Conservation (phyloP, 2,888 invertebrate species). For the Lottia gigantea region DNA sequence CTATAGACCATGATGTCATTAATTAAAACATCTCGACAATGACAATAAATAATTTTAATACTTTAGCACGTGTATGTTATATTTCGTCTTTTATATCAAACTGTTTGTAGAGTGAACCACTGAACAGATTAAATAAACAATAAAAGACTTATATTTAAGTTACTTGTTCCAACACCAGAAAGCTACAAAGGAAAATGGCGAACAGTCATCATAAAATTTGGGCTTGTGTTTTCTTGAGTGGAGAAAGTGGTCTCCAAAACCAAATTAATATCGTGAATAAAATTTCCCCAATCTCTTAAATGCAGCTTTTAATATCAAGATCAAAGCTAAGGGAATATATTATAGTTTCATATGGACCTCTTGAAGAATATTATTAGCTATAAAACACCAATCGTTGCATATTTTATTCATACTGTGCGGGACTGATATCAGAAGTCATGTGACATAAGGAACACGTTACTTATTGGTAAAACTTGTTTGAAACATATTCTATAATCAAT, state of each 20-base stretch:
- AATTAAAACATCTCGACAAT: constrained; percentile 4
- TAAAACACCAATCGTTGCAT: constrained; percentile 5
- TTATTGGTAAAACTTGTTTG: too few relatives aligned
- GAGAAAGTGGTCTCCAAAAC: constrained; percentile 9
- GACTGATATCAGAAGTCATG: neutral
- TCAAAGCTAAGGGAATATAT: constrained; percentile 7
- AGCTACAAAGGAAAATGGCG: neutral
- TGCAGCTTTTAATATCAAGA: neutral
- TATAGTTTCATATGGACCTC: constrained; percentile 7
- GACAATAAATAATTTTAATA: constrained; percentile 6
- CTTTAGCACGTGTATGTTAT: constrained; percentile 10
- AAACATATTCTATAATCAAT: too few relatives aligned
- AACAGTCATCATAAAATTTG: neutral
- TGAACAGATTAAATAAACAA: constrained; percentile 5
- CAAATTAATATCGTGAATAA: constrained; percentile 9
- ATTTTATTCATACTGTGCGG: neutral
- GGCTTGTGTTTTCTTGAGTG: constrained; percentile 10
- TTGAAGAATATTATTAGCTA: constrained; percentile 8
- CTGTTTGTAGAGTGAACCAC: constrained; percentile 2
- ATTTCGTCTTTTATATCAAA: constrained; percentile 3
- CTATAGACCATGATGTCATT: neutral
- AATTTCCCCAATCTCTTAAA: constrained; percentile 7
- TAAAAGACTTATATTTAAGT: constrained; percentile 4
- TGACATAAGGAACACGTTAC: neutral
- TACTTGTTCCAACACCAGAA: neutral